Evolutionary conservation across 2,113 vertebrate genomes (phyloP).

Genomic region (Phaetusa simplex): DNA sequence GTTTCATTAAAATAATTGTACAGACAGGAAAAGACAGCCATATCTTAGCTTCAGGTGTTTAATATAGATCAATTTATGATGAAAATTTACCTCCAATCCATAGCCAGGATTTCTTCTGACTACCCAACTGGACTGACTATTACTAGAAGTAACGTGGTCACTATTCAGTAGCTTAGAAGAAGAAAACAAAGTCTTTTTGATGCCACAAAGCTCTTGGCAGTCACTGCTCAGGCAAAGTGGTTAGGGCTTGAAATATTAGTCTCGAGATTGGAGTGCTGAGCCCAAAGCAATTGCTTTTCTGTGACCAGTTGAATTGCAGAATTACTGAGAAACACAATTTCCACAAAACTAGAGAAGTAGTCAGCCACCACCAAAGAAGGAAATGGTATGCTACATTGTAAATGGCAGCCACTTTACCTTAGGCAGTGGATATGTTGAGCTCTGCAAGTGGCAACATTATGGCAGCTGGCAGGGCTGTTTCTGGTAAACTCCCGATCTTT

Average conservation of each 20-base stretch:
- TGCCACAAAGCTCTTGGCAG: not conserved
- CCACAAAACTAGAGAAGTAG: not conserved
- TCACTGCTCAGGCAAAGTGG: not conserved
- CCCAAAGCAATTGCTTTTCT: not conserved
- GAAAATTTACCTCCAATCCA: not conserved
- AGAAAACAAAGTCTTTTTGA: not conserved
- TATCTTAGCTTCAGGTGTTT: not conserved
- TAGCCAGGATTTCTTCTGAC: not conserved
- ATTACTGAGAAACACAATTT: not conserved
- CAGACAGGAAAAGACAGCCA: not conserved
- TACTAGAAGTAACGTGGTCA: too few relatives aligned
- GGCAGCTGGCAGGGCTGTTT: not conserved
- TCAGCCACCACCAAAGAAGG: not conserved
- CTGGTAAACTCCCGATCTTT: not conserved
- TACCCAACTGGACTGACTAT: not conserved
- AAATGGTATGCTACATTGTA: rapidly evolving
- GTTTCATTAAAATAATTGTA: not conserved
- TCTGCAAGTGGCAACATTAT: not conserved
- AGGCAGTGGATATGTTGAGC: not conserved
- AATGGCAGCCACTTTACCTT: not conserved
- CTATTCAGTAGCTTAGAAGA: not conserved
- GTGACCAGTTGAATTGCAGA: not conserved
- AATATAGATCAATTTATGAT: not conserved
- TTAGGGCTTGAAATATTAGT: not conserved
- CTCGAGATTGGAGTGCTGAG: not conserved